Conservation (phyloP, 2,797 vertebrate species). For the Selene dorsalis region DNA sequence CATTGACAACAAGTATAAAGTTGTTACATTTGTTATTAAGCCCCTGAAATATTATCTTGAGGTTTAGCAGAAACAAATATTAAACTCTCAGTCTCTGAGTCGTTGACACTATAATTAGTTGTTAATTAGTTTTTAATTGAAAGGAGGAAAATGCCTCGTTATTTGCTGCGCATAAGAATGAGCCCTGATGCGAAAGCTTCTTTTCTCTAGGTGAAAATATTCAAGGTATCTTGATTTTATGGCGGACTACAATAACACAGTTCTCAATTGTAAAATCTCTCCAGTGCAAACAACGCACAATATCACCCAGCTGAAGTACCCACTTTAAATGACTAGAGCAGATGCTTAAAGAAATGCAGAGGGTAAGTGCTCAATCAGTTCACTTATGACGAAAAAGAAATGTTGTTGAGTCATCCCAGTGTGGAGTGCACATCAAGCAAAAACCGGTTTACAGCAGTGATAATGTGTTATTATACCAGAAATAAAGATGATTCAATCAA, state of each 20-base stretch:
- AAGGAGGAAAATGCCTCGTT: slow-evolving; percentile 47
- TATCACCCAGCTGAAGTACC: slow-evolving; percentile 24
- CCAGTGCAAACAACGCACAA: slow-evolving; percentile 13
- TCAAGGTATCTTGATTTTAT: slow-evolving; percentile 33
- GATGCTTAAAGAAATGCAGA: slow-evolving; percentile 15
- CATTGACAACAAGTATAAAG: slow-evolving; percentile 14
- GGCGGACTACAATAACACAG: slow-evolving; percentile 28
- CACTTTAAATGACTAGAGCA: slow-evolving; percentile 34
- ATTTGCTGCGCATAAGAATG: slow-evolving; percentile 25
- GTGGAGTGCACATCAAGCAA: not conserved
- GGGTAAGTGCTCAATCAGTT: slow-evolving; percentile 24
- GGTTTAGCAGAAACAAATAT: slow-evolving; percentile 56
- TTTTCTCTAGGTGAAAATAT: slow-evolving; percentile 43
- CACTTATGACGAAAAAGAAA: slow-evolving; percentile 12
- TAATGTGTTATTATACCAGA: not conserved
- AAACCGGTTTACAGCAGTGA: not conserved
- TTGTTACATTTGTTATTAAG: slow-evolving; percentile 48
- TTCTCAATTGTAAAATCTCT: slow-evolving; percentile 24
- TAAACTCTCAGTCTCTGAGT: slow-evolving; percentile 34
- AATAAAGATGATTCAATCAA: not conserved
- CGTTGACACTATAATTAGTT: slow-evolving; percentile 54
- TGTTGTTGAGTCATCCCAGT: not conserved
- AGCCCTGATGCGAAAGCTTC: slow-evolving; percentile 20
- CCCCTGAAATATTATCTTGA: slow-evolving; percentile 47
- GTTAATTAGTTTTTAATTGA: slow-evolving; percentile 69